Percentiles rank a stretch among this genome's conserved stretches.
phyloP scores from a whole-genome alignment of 2,113 vertebrate genomes.

The Actinemys pallida region DNA sequence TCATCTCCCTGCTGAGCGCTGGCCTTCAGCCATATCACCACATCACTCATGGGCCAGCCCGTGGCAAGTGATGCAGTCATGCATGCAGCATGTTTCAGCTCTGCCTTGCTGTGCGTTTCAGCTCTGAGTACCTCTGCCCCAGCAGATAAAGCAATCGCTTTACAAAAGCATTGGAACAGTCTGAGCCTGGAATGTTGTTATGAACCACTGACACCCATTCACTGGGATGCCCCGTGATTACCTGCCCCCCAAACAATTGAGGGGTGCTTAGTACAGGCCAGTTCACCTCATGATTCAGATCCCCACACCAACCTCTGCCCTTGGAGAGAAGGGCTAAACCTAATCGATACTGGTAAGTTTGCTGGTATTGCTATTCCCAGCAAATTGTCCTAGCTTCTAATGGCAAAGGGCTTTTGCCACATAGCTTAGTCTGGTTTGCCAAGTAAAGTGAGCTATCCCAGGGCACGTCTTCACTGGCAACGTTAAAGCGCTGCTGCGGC shows the following conservation, averaged over 20 bases:
- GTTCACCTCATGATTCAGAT: background rate
- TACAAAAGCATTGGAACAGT: background rate
- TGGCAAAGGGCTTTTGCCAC: background rate
- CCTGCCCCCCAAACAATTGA: background rate
- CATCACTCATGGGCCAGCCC: background rate
- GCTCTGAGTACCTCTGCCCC: background rate
- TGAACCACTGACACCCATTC: background rate
- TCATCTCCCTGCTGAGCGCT: background rate
- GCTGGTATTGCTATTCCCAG: background rate
- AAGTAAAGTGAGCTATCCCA: background rate
- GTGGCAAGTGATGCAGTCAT: background rate
- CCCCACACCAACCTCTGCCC: background rate
- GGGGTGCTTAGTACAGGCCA: accelerated
- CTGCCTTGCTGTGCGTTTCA: background rate
- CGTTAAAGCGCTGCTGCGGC: too few relatives aligned
- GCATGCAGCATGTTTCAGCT: background rate
- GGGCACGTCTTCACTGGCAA: too few relatives aligned
- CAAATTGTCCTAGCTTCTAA: background rate
- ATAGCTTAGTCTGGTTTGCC: background rate
- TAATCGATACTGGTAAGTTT: background rate
- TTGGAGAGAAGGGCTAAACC: background rate
- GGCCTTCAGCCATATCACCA: background rate
- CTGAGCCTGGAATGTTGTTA: background rate
- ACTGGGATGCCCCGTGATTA: background rate
- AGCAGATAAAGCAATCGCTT: background rate